phyloP scores from a whole-genome alignment of 2,888 invertebrate species.

The Mechanitis messenoides region DNA sequence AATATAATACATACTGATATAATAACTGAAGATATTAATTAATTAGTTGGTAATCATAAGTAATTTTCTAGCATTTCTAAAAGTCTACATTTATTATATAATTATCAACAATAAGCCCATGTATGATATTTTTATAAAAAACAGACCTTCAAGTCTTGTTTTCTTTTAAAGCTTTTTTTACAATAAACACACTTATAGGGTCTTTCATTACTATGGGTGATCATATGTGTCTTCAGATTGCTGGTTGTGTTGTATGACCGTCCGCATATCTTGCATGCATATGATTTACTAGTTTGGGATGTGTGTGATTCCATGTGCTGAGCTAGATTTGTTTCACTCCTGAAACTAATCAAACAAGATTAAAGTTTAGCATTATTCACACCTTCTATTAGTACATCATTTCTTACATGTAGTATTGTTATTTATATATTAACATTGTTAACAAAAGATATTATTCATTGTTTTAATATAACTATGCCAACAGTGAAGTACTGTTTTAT shows the following conservation, averaged over 20 bases:
- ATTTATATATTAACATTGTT: too few species aligned
- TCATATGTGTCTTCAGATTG: constrained; percentile 81
- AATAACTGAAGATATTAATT: too few species aligned
- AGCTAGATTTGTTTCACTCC: constrained; percentile 78
- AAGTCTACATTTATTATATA: too few species aligned
- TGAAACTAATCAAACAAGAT: constrained; percentile 37
- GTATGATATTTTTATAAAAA: too few species aligned
- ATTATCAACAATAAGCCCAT: too few species aligned
- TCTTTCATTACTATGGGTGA: constrained; percentile 81
- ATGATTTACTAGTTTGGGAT: constrained; percentile 38
- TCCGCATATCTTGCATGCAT: constrained; percentile 79
- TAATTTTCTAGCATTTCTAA: too few species aligned
- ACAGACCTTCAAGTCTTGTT: constrained; percentile 82
- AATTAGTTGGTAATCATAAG: too few species aligned
- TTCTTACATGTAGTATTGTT: neutral
- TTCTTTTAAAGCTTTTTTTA: constrained; percentile 83
- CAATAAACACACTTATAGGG: constrained; percentile 82
- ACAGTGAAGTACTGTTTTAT: too few species aligned
- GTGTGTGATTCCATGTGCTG: constrained; percentile 75
- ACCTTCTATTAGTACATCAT: too few species aligned
- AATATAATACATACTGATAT: neutral
- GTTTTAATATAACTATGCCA: too few species aligned
- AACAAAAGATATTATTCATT: too few species aligned
- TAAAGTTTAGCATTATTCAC: neutral
- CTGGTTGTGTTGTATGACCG: constrained; percentile 82